Evolutionary conservation across 2,113 vertebrate genomes (phyloP).

Genomic region (Dicerorhinus sumatrensis): DNA sequence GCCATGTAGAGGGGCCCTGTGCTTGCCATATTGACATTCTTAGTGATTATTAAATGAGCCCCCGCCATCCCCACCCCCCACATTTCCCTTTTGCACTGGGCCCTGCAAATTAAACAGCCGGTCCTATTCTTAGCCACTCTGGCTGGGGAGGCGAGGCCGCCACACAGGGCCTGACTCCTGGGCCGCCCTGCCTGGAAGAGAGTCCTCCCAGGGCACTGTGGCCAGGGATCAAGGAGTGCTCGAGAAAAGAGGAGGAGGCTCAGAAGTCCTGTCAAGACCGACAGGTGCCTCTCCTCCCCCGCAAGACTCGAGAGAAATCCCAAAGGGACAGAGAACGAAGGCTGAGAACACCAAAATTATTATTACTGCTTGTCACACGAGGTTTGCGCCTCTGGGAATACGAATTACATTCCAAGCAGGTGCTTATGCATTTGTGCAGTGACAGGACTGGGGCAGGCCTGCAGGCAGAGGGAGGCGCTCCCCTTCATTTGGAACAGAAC

Average conservation of each 20-base stretch:
- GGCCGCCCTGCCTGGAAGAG: background rate
- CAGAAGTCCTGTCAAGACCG: background rate
- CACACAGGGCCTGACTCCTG: background rate
- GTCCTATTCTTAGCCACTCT: background rate
- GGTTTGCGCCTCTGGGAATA: background rate
- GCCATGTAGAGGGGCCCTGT: background rate
- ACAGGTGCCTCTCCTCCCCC: background rate
- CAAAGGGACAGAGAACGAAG: background rate
- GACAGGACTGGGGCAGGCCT: background rate
- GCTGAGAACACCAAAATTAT: background rate
- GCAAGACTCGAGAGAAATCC: background rate
- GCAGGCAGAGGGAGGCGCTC: background rate
- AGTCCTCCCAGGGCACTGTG: background rate
- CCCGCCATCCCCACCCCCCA: too few relatives aligned
- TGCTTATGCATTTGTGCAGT: background rate
- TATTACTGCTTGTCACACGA: background rate
- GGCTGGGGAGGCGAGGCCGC: background rate
- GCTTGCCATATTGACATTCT: background rate
- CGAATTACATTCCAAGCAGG: background rate
- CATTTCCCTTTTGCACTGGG: background rate
- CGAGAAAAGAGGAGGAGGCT: background rate
- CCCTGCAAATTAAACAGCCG: background rate
- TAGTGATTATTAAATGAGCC: background rate
- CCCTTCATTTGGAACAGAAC: background rate
- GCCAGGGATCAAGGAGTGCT: background rate